phyloP scores from a whole-genome alignment of 2,113 vertebrate genomes.

The Scalopus aquaticus region DNA sequence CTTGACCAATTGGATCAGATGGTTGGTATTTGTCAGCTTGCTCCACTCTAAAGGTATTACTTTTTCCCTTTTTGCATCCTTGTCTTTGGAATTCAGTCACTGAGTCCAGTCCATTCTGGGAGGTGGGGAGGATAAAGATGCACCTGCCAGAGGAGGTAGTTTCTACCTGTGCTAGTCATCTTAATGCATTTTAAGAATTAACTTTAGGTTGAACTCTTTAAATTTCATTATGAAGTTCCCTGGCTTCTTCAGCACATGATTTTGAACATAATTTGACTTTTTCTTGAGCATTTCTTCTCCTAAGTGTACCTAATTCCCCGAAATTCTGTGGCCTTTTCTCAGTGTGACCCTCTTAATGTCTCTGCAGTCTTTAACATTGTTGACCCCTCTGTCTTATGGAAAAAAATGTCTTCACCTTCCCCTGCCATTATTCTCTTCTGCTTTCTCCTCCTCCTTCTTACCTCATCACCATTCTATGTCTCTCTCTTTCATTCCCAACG shows the following conservation, averaged over 20 bases:
- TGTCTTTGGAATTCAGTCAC: not conserved
- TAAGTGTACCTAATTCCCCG: not conserved
- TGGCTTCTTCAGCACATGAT: constrained; percentile 19
- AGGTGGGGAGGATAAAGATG: not conserved
- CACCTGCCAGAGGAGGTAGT: not conserved
- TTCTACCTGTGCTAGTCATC: not conserved
- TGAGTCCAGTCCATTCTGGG: not conserved
- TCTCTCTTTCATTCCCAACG: not conserved
- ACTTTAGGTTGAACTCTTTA: constrained; percentile 30
- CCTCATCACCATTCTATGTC: not conserved
- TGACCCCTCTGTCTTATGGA: not conserved
- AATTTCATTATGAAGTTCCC: constrained; percentile 18
- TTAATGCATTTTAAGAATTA: not conserved
- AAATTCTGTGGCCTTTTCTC: not conserved
- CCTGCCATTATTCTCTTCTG: not conserved
- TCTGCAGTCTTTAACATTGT: not conserved
- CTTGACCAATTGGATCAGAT: constrained; percentile 13
- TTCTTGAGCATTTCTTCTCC: not conserved
- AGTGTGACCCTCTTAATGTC: not conserved
- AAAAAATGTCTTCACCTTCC: not conserved
- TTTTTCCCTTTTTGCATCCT: not conserved
- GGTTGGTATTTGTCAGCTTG: not conserved
- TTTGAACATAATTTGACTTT: constrained; percentile 38
- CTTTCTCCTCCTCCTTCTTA: not conserved
- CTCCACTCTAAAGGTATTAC: not conserved